A percentile compares a stretch with the other conserved stretches of the same genome.
These are phyloP conservation scores for Allobates femoralis DNA, from an alignment of 2,797 vertebrate species.

Conservation along the genomic window DNA sequence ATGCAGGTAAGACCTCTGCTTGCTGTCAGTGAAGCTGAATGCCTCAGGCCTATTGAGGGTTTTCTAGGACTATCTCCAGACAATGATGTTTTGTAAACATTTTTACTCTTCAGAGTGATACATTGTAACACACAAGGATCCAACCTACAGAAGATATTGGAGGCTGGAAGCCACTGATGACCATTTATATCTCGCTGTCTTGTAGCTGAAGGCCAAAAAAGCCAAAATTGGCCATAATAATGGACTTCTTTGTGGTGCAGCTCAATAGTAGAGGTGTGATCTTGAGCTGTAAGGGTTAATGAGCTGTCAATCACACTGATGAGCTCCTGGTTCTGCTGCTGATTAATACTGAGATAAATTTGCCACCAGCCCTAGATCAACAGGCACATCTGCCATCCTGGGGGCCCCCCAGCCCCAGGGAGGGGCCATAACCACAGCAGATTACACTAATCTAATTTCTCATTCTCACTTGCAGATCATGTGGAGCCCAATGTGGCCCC, in stretches of 20 bases:
- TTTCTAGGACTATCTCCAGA: too few relatives aligned
- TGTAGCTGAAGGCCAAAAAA: neutral
- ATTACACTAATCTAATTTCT: conserved; percentile 53
- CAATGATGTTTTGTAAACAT: too few relatives aligned
- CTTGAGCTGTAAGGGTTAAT: conserved; percentile 26
- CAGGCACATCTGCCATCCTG: conserved; percentile 26
- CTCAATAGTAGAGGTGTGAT: neutral
- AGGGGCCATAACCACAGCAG: neutral
- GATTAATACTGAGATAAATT: neutral
- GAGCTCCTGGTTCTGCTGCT: neutral
- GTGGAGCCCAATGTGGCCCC: neutral
- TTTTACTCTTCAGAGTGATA: neutral
- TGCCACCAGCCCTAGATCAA: neutral
- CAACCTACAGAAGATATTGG: neutral
- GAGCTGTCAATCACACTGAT: conserved; percentile 17
- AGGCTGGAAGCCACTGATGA: too few relatives aligned
- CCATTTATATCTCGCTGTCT: neutral
- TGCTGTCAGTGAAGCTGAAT: too few relatives aligned
- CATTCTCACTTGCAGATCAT: conserved; percentile 43
- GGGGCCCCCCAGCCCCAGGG: neutral
- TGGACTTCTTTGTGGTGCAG: neutral
- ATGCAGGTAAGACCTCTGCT: too few relatives aligned
- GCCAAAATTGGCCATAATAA: neutral
- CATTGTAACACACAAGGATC: neutral
- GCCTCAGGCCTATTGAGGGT: too few relatives aligned